phyloP scores from a whole-genome alignment of 92 coral and sea anemone genomes.

The Virgularia gustaviana region DNA sequence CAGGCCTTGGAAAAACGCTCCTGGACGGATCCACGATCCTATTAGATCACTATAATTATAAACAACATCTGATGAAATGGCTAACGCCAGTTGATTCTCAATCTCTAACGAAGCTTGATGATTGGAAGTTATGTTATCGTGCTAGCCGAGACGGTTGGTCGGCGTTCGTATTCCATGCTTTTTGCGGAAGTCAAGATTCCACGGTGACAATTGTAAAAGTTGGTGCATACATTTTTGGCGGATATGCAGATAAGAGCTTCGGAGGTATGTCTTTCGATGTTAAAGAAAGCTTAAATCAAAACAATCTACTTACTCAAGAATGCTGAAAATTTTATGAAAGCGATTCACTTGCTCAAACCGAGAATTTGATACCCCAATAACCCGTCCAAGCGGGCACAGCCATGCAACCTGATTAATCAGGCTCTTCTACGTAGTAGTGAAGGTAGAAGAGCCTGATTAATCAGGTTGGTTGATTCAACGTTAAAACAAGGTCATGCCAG shows the following conservation, averaged over 20 bases:
- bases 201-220: constrained; percentile 19
- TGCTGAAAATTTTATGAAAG: no score
- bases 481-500: no score
- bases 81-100: constrained; percentile 12
- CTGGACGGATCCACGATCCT: constrained; percentile 27
- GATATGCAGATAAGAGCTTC: constrained; percentile 13
- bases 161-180: constrained; percentile 26
- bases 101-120: background rate
- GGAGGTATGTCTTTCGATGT: constrained; percentile 26
- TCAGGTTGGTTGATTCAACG: no score
- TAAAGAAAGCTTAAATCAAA: no score
- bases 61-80: background rate
- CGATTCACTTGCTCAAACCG: no score
- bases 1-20: constrained; percentile 10
- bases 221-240: constrained; percentile 28
- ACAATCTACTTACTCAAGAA: no score
- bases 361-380: no score
- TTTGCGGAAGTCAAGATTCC: constrained; percentile 25
- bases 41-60: background rate
- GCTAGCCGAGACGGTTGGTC: constrained; percentile 37
- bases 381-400: no score
- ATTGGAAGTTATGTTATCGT: constrained; percentile 35
- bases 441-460: no score
- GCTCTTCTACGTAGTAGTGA: no score
- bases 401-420: no score